These are phyloP conservation scores for Pyrgilauda ruficollis DNA, from an alignment of 2,113 vertebrate species.

Conservation along the genomic window DNA sequence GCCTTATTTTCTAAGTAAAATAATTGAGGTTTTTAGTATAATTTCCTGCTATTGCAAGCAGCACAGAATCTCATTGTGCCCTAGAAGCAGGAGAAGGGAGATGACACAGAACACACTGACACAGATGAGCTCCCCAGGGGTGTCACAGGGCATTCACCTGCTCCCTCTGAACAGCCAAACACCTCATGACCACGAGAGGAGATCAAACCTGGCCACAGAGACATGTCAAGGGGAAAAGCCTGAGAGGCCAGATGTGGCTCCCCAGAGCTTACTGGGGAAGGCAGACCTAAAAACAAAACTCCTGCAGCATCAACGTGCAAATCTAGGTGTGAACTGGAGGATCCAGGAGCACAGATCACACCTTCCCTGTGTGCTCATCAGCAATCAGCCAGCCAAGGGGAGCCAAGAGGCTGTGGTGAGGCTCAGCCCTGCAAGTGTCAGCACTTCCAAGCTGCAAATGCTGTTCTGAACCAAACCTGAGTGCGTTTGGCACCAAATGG, in stretches of 20 bases:
- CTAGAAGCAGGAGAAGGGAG: neutral
- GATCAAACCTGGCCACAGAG: neutral
- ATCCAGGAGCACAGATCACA: neutral
- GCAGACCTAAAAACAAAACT: neutral
- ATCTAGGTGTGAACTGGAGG: neutral
- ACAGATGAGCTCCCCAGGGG: neutral
- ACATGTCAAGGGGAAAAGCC: accelerated
- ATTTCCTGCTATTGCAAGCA: neutral
- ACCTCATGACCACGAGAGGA: neutral
- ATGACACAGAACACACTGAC: neutral
- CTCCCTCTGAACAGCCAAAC: neutral
- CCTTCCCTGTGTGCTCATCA: neutral
- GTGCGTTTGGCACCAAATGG: neutral
- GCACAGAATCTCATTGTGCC: neutral
- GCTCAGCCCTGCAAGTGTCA: neutral
- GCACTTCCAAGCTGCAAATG: neutral
- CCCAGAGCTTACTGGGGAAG: neutral
- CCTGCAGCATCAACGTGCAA: neutral
- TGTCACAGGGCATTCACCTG: neutral
- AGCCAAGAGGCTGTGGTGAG: neutral
- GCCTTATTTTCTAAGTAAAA: neutral
- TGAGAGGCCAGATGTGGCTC: neutral
- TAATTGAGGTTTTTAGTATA: neutral
- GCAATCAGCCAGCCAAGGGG: neutral
- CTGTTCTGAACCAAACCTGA: neutral